Conservation (phyloP, 2,113 vertebrate species). For the Petaurus breviceps region DNA sequence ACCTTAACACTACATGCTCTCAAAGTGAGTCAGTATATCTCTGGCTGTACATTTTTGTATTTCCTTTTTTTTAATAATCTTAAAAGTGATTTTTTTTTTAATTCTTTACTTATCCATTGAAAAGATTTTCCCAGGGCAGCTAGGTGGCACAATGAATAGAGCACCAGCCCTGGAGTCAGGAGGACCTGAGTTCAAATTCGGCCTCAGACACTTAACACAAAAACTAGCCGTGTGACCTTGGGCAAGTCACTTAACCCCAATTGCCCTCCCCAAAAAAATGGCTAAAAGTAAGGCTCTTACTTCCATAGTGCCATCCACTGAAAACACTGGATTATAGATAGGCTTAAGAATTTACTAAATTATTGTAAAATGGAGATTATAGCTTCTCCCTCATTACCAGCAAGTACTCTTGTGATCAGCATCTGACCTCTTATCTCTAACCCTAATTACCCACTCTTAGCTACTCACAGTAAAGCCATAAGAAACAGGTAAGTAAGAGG, state of each 20-base stretch:
- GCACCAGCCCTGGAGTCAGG: too few relatives aligned
- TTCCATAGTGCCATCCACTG: too few relatives aligned
- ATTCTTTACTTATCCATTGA: not conserved
- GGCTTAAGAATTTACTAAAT: too few relatives aligned
- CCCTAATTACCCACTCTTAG: not conserved
- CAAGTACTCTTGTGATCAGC: not conserved
- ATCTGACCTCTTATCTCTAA: slow-evolving; percentile 2
- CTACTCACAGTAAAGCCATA: not conserved
- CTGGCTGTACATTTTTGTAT: not conserved
- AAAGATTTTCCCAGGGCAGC: too few relatives aligned
- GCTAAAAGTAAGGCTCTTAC: not conserved
- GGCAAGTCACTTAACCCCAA: too few relatives aligned
- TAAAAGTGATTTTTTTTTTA: not conserved
- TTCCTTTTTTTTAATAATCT: not conserved
- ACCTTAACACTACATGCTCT: not conserved
- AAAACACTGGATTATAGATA: too few relatives aligned
- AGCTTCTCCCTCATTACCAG: not conserved
- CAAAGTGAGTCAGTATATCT: not conserved
- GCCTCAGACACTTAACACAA: too few relatives aligned
- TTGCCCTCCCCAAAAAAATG: too few relatives aligned
- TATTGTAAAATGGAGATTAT: not conserved
- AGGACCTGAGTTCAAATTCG: too few relatives aligned
- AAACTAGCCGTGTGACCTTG: too few relatives aligned
- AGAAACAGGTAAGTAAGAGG: not conserved
- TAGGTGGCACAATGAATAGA: too few relatives aligned